Conservation (phyloP, 2,888 invertebrate species). For the Piscicola geometra region DNA sequence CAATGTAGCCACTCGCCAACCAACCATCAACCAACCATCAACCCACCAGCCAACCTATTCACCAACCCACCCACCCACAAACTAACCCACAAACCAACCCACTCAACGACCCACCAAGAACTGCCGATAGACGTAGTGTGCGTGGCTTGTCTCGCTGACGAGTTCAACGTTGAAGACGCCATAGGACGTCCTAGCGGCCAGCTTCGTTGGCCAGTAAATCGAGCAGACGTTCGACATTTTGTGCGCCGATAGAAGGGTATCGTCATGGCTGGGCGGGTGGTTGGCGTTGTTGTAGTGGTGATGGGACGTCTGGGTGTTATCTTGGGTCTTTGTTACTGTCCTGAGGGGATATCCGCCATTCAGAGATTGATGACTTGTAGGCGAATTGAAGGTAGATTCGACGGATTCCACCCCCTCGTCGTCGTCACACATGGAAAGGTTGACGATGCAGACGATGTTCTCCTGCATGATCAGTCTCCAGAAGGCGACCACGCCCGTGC, state of each 20-base stretch:
- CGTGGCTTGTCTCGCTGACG: background rate
- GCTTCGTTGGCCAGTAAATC: conserved; percentile 15
- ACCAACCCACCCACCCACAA: no score
- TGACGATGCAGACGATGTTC: conserved; percentile 37
- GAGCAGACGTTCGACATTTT: background rate
- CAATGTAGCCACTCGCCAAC: no score
- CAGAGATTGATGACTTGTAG: background rate
- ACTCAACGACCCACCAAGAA: conserved; percentile 6
- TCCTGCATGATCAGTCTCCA: conserved; percentile 42
- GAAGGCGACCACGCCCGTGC: conserved; percentile 35
- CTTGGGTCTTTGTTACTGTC: background rate
- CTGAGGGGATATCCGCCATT: background rate
- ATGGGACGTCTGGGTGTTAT: background rate
- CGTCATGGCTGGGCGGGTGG: background rate
- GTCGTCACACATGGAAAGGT: conserved; percentile 32
- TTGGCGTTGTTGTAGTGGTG: background rate
- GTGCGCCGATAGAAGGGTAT: background rate
- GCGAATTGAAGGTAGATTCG: background rate
- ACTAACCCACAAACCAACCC: no score
- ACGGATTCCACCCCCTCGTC: background rate
- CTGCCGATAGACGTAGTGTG: conserved; percentile 22
- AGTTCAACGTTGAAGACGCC: conserved; percentile 20
- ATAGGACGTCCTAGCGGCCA: background rate
- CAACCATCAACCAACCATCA: no score
- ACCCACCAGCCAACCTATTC: no score